Percentiles rank a stretch among this genome's conserved stretches.
Evolutionary conservation across 1,140 invertebrate species (phyloP).

Genomic region (Periplaneta americana): DNA sequence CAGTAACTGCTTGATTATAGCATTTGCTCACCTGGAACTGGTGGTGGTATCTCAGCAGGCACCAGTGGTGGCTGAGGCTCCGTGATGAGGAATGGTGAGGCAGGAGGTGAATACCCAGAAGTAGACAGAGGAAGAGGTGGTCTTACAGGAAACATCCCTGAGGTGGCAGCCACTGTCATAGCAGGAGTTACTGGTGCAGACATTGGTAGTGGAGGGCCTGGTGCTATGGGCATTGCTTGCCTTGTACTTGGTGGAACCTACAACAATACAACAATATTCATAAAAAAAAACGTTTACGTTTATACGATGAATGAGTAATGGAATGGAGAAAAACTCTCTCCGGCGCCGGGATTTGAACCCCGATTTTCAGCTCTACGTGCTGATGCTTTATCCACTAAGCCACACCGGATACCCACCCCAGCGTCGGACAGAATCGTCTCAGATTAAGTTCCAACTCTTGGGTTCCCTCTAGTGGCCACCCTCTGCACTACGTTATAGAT

Average conservation of each 20-base stretch:
- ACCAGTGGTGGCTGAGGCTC: slow-evolving; percentile 13
- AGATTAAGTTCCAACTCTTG: too few species aligned
- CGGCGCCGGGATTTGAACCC: too few species aligned
- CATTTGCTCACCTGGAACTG: background rate
- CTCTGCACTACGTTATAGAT: too few species aligned
- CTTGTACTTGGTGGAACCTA: background rate
- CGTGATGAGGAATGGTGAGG: slow-evolving; percentile 12
- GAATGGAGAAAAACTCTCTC: too few species aligned
- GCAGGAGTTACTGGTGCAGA: background rate
- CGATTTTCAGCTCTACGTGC: too few species aligned
- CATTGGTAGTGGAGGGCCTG: slow-evolving; percentile 7
- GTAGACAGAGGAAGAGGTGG: slow-evolving; percentile 25
- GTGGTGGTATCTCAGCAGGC: background rate
- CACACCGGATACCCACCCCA: too few species aligned
- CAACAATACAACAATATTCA: background rate
- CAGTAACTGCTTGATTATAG: too few species aligned
- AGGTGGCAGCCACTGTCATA: background rate
- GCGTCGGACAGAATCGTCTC: too few species aligned
- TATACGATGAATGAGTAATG: too few species aligned
- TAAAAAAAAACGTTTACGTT: too few species aligned
- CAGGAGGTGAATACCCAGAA: background rate
- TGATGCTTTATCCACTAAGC: too few species aligned
- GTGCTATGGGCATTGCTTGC: background rate
- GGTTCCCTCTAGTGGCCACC: too few species aligned
- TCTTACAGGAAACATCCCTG: slow-evolving; percentile 13